Evolutionary conservation across 2,888 invertebrate genomes (phyloP), one percentile per base, ranked within the genome.

Genomic region (Standfussiana lucernea): DNA sequence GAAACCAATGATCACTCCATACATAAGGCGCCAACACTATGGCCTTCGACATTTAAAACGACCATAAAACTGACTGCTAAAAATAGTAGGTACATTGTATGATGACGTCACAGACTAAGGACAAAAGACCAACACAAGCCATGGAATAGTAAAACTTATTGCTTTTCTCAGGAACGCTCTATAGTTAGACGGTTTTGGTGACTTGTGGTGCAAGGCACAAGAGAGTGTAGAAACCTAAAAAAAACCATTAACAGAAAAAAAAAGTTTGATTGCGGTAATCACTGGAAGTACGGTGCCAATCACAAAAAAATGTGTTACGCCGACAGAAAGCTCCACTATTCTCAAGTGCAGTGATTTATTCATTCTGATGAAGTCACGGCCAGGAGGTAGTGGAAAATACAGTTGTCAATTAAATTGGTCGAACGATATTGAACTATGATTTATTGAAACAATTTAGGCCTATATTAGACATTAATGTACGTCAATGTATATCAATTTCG

Each of bases 101-200:
- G 72, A 61, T 87, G 82, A 87, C 80, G 82, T 89, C 82, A 86
- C 59, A 59, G 24, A 21, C 21, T 64, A 77, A 75, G 77, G 80
- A 92, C 91, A 93, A 93, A 92, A 90, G 91, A 83, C 81, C 86
- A 82, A 89, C 87, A 88, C 86, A 90, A 88, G 86, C 86, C 88
- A 79, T 84, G 84, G 87, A 89, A 85, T 91, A 93, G 92, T 95
- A 92, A 95, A 95, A 90, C 89, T 93, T 93, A 93, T 93, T 90
- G 90, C 89, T 89, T 93, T 94, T 95, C 93, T 91, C 83, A 91
- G 92, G 92, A 94, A 91, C 86, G 90, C 90, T 90, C 90, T 90
- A 90, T 90, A 92, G 92, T 91, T 88, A 88, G 89, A 87, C 90
- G 89, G 91, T 90, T 89, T 89, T 83, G 77, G 75, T 68, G 75